Percentiles rank a stretch among this genome's conserved stretches.
These are phyloP conservation scores for Mylabris sibirica DNA, from an alignment of 2,888 invertebrate species.

Conservation along the genomic window DNA sequence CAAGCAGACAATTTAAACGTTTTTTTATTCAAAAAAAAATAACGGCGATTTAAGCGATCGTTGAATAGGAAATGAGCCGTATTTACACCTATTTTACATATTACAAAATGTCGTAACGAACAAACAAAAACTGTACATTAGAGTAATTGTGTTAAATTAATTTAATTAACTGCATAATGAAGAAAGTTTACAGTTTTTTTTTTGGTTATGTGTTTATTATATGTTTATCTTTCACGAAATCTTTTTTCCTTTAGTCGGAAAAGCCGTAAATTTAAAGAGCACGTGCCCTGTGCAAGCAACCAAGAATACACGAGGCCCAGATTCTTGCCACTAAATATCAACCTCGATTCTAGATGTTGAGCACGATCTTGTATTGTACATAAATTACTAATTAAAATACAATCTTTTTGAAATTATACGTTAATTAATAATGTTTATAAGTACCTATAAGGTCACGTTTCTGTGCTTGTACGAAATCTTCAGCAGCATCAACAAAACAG, in stretches of 20 bases:
- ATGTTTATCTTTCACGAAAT: too few relatives aligned
- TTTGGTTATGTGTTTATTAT: too few relatives aligned
- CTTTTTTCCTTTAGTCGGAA: too few relatives aligned
- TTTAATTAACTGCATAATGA: too few relatives aligned
- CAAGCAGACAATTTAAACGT: not conserved
- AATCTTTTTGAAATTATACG: not conserved
- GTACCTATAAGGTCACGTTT: constrained; percentile 47
- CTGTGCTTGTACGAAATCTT: constrained; percentile 43
- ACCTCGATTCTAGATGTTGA: constrained; percentile 23
- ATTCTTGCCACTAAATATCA: constrained; percentile 15
- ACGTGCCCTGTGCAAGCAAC: constrained; percentile 12
- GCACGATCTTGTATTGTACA: constrained; percentile 26
- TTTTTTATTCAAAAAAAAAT: not conserved
- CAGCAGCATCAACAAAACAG: constrained; percentile 49
- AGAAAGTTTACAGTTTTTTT: too few relatives aligned
- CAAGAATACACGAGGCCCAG: constrained; percentile 10
- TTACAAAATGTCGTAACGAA: not conserved
- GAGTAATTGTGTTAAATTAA: too few relatives aligned
- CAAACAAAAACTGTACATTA: not conserved
- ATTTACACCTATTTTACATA: not conserved
- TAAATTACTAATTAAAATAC: not conserved
- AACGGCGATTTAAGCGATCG: not conserved
- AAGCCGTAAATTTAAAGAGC: too few relatives aligned
- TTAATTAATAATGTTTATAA: not conserved
- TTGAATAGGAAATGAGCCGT: not conserved